Evolutionary conservation across 2,113 vertebrate genomes (phyloP), one percentile per base, ranked within the genome.

Genomic region (Sciurus niger): DNA sequence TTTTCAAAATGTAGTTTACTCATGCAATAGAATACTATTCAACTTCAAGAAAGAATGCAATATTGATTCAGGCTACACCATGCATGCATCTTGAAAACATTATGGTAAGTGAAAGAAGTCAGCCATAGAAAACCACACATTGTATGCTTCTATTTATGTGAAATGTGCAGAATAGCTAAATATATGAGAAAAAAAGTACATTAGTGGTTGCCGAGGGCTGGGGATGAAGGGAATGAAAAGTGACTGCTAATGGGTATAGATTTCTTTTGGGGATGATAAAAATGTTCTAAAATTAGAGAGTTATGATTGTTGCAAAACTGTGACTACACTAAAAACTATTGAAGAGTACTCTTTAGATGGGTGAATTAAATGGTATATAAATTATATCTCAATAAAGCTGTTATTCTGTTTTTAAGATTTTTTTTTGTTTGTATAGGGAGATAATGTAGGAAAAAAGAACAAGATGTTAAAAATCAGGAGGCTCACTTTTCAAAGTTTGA

Each of bases 401-500:
- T 67, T 32, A 63, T 80, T 82, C 43, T 37, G 0, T 1, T n/a
- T 65, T 43, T 53, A 58, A 24, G 16, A 17, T 53, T 46, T 74
- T n/a, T 85, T 85, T 34, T 80, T 17, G 48, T 51, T 40, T 73
- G 65, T 89, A 93, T 40, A 43, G 43, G 96, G 51, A 89, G 34
- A 65, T 28, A 84, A 68, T 22, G 4, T 18, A 82, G 37, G 20
- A 58, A 70, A 51, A 94, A 60, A 28, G 24, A 22, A 76, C 85
- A 1, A 24, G 18, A 82, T 43, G 22, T 82, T 92, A 80, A 70
- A 95, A 97, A 76, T 82, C 78, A 95, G 84, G 79, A 85, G 20
- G 46, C 34, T 85, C 46, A 85, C 32, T 20, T 22, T 93, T 90
- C 78, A 86, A 92, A 84, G 48, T 91, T 85, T 93, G 77, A 85